Percentiles rank a stretch among this genome's conserved stretches.
Conservation (phyloP, 2,888 invertebrate species). For the Megalurothrips usitatus region DNA sequence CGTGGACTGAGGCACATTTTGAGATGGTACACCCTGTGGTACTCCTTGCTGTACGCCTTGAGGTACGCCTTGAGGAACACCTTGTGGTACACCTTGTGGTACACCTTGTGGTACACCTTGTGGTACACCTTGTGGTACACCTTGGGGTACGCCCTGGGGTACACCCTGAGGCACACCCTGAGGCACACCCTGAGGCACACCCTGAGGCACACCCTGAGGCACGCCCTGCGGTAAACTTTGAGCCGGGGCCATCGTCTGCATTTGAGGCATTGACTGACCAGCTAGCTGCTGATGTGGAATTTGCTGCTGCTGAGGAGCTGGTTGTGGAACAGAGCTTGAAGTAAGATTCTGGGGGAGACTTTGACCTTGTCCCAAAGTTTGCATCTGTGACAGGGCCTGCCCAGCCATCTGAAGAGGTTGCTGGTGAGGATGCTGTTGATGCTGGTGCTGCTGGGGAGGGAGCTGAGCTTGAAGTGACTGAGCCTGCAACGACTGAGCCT, state of each 20-base stretch:
- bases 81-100: not conserved
- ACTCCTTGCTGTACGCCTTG: not conserved
- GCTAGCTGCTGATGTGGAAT: constrained; percentile 33
- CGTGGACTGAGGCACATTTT: not conserved
- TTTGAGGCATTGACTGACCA: constrained; percentile 34
- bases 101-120: not conserved
- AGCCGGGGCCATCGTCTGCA: constrained; percentile 30
- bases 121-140: not conserved
- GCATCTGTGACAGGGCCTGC: not conserved
- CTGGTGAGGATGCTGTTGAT: not conserved
- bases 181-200: not conserved
- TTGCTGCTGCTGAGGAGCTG: constrained; percentile 33
- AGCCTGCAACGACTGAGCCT: constrained; percentile 35
- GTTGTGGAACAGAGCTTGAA: constrained; percentile 31
- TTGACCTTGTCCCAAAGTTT: constrained; percentile 11
- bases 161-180: not conserved
- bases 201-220: not conserved
- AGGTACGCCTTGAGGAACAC: not conserved
- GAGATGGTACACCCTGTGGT: not conserved
- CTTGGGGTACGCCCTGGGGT: not conserved
- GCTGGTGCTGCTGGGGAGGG: constrained; percentile 33
- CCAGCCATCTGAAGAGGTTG: not conserved
- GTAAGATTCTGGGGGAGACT: constrained; percentile 29
- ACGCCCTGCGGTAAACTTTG: not conserved
- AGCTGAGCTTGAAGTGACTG: constrained; percentile 36